Evolutionary conservation across 2,888 invertebrate species (phyloP).

Genomic region (Meta bourneti): DNA sequence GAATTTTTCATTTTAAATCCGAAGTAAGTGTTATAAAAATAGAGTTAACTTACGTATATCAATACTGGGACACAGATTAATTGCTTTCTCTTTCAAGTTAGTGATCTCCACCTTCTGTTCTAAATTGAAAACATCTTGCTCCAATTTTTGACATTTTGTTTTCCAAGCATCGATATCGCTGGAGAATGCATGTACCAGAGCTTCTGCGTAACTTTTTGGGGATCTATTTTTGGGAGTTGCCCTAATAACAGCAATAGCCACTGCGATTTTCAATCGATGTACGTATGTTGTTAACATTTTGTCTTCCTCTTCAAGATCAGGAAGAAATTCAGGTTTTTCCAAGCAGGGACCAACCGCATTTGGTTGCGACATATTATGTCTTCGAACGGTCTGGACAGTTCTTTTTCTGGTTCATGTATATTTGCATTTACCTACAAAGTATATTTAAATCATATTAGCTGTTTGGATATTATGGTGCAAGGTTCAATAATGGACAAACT

Average conservation of each 20-base stretch:
- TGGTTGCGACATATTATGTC: no score
- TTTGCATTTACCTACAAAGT: no score
- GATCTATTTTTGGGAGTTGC: constrained; percentile 22
- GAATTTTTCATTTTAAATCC: no score
- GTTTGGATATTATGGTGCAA: no score
- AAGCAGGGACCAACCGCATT: neutral
- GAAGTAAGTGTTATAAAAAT: no score
- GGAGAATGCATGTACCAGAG: constrained; percentile 10
- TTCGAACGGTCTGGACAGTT: no score
- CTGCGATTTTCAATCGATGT: constrained; percentile 54
- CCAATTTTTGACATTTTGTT: constrained; percentile 22
- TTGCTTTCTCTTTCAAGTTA: constrained; percentile 8
- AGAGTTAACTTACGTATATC: constrained; percentile 15
- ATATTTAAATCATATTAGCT: no score
- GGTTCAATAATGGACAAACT: no score
- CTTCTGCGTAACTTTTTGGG: constrained; percentile 17
- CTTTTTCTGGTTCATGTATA: no score
- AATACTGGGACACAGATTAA: neutral
- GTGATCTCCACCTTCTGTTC: constrained; percentile 32
- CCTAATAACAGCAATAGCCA: constrained; percentile 39
- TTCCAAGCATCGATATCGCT: constrained; percentile 37
- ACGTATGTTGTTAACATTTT: constrained; percentile 11
- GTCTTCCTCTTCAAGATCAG: neutral
- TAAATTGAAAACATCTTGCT: constrained; percentile 24
- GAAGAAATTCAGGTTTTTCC: neutral